phyloP scores from a whole-genome alignment of 1,140 invertebrate genomes.

The Brachionus rotundiformis region DNA sequence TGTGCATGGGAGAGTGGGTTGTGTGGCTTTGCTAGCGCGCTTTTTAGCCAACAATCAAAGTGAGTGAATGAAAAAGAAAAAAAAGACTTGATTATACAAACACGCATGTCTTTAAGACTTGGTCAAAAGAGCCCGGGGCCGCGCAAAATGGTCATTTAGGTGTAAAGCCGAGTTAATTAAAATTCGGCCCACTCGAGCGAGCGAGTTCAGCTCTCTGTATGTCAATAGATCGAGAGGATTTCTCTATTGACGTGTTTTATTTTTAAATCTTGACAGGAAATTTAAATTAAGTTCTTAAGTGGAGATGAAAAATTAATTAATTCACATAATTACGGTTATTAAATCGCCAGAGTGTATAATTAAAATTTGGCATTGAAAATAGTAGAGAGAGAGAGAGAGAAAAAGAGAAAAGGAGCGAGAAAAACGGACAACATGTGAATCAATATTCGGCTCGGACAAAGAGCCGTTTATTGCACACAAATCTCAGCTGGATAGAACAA shows the following conservation, averaged over 20 bases:
- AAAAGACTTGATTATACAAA: conserved; percentile 24
- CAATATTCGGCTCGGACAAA: neutral
- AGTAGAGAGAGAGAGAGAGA: no score
- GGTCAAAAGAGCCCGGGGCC: neutral
- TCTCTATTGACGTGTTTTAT: neutral
- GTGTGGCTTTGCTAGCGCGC: neutral
- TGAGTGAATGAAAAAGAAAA: neutral
- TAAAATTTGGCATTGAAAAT: conserved; percentile 2
- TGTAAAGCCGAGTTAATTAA: conserved; percentile 10
- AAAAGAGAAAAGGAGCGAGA: neutral
- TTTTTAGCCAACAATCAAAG: neutral
- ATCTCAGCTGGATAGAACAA: neutral
- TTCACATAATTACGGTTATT: conserved; percentile 27
- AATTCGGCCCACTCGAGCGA: neutral
- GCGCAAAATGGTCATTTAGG: neutral
- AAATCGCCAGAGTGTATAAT: conserved; percentile 11
- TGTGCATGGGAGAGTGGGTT: neutral
- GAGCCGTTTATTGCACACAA: neutral
- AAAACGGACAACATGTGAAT: neutral
- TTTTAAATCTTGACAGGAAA: neutral
- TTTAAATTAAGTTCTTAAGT: neutral
- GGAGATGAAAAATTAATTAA: conserved; percentile 29
- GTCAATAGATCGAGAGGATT: neutral
- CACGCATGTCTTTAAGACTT: conserved; percentile 9
- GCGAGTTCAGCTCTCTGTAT: neutral